phyloP scores from a whole-genome alignment of 2,888 invertebrate species.

The Ashinkailepas kermadecensis region DNA sequence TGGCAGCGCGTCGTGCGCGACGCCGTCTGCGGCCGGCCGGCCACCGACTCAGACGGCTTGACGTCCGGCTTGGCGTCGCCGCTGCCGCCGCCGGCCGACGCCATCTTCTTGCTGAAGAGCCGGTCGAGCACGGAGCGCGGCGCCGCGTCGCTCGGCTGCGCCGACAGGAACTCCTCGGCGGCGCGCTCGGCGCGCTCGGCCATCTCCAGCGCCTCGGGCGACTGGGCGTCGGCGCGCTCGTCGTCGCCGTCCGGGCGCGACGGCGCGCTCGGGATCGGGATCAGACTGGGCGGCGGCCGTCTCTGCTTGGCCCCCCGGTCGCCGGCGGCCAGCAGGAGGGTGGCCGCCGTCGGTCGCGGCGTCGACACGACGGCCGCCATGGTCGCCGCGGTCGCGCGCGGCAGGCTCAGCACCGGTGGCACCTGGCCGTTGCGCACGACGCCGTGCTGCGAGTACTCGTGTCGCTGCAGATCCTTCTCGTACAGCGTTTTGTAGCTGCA shows the following conservation, averaged over 20 bases:
- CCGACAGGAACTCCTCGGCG: slow-evolving; percentile 15
- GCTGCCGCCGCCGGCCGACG: not conserved
- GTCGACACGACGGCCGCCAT: not conserved
- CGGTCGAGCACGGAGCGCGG: not conserved
- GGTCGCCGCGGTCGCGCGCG: not conserved
- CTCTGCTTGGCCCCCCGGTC: not conserved
- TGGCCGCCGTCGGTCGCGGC: not conserved
- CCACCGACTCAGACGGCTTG: not conserved
- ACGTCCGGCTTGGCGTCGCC: not conserved
- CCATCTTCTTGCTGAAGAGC: slow-evolving; percentile 14
- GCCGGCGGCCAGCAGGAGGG: not conserved
- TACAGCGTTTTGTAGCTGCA: slow-evolving; percentile 53
- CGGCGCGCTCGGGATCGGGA: not conserved
- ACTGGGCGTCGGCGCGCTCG: not conserved
- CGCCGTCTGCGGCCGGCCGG: not conserved
- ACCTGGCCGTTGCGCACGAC: slow-evolving; percentile 27
- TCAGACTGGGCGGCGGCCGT: slow-evolving; percentile 24
- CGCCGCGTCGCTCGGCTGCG: not conserved
- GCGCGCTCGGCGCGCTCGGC: slow-evolving; percentile 11
- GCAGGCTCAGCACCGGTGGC: slow-evolving; percentile 17
- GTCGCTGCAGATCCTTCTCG: slow-evolving; percentile 52
- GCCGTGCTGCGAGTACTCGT: slow-evolving; percentile 46
- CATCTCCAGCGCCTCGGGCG: not conserved
- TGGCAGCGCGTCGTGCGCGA: slow-evolving; percentile 65
- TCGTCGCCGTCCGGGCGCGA: not conserved